Conservation (phyloP, 2,888 invertebrate species). For the Apantesis nais region DNA sequence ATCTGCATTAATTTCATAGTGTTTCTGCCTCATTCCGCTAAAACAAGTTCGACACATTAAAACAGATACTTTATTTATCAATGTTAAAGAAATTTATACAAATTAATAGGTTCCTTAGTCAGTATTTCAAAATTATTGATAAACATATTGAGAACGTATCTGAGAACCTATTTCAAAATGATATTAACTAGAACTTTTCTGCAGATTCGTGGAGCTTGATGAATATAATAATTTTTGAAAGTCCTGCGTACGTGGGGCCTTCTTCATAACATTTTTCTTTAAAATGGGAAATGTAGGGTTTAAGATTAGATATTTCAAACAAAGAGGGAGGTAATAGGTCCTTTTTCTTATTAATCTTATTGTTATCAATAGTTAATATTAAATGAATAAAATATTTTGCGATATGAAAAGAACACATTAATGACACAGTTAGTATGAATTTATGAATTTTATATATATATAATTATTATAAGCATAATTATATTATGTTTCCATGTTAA, state of each 20-base stretch:
- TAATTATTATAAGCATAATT: background rate
- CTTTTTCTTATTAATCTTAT: too few species aligned
- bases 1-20: conserved; percentile 35
- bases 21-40: conserved; percentile 28
- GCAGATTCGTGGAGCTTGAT: background rate
- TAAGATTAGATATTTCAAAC: too few species aligned
- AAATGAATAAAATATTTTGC: too few species aligned
- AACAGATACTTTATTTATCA: conserved; percentile 2
- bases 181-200: too few species aligned
- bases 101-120: background rate
- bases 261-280: too few species aligned
- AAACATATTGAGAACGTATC: background rate
- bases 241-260: too few species aligned
- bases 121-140: background rate
- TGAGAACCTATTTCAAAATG: background rate
- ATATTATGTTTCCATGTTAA: background rate
- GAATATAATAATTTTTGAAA: too few species aligned
- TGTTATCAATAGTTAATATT: too few species aligned
- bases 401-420: background rate
- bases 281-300: too few species aligned
- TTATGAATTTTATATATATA: background rate
- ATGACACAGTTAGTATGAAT: background rate
- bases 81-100: background rate
- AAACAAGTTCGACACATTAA: conserved; percentile 20
- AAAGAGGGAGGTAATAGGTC: too few species aligned